These are phyloP conservation scores for Melanostoma mellinum DNA, from an alignment of 2,888 invertebrate species.

Conservation along the genomic window DNA sequence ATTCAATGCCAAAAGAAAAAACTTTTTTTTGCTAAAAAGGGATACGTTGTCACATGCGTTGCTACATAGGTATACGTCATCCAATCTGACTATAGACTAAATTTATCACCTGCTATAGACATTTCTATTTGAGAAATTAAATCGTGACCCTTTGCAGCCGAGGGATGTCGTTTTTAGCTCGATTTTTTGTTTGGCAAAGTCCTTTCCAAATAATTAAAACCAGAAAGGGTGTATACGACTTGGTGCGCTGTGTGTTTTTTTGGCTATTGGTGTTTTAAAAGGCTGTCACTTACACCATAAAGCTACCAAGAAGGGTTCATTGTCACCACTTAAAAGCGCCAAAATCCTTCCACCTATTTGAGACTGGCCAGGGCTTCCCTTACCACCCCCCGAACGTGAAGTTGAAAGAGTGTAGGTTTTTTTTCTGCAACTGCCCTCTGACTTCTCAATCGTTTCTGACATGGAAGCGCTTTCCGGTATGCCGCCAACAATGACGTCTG, in stretches of 20 bases:
- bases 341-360: not conserved
- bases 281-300: slow-evolving; percentile 57
- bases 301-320: slow-evolving; percentile 57
- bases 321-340: slow-evolving; percentile 57
- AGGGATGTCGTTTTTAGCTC: not conserved
- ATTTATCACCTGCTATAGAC: slow-evolving; percentile 45
- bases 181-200: slow-evolving; percentile 32
- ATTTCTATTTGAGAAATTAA: slow-evolving; percentile 49
- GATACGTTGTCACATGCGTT: slow-evolving; percentile 19
- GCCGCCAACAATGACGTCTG: slow-evolving; percentile 29
- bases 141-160: not conserved
- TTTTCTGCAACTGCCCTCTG: slow-evolving; percentile 61
- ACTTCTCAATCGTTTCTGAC: slow-evolving; percentile 51
- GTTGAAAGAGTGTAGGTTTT: slow-evolving; percentile 32
- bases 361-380: slow-evolving; percentile 1
- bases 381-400: slow-evolving; percentile 15
- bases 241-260: no score
- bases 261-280: slow-evolving; percentile 31
- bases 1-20: not conserved
- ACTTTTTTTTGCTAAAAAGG: not conserved
- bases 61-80: not conserved
- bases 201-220: slow-evolving; percentile 62
- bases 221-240: slow-evolving; percentile 50
- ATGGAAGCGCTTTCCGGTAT: slow-evolving; percentile 21
- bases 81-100: slow-evolving; percentile 26